Evolutionary conservation across 2,113 vertebrate genomes (phyloP).

Genomic region (Notothenia rossii): DNA sequence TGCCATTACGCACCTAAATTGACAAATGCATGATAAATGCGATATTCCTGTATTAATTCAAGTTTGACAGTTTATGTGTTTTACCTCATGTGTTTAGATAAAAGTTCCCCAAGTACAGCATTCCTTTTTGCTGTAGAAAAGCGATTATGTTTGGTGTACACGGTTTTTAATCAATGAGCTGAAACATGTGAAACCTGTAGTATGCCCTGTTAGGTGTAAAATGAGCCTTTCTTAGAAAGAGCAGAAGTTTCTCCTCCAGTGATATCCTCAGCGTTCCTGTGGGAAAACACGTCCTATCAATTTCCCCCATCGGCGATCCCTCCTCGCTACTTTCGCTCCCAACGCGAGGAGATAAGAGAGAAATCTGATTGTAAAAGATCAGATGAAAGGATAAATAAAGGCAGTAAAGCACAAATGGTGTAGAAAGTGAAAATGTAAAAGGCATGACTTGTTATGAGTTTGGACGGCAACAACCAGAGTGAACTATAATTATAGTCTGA

Average conservation of each 20-base stretch:
- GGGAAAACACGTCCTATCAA: slow-evolving; percentile 52
- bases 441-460: background rate
- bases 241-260: background rate
- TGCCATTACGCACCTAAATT: no score
- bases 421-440: background rate
- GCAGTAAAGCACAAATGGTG: background rate
- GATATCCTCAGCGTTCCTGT: slow-evolving; percentile 31
- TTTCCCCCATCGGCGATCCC: slow-evolving; percentile 4
- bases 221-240: background rate
- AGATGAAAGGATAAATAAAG: slow-evolving; percentile 7
- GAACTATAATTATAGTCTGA: background rate
- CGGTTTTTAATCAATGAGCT: background rate
- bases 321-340: slow-evolving; percentile 16
- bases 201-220: background rate
- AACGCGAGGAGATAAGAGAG: slow-evolving; percentile 41
- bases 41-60: background rate
- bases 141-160: background rate
- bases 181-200: background rate
- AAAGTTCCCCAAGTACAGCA: background rate
- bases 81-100: background rate
- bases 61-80: background rate
- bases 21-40: no score
- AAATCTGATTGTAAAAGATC: slow-evolving; percentile 58
- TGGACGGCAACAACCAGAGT: background rate
- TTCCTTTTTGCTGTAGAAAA: background rate